phyloP scores from a whole-genome alignment of 2,888 invertebrate species.

The Abrostola tripartita region DNA sequence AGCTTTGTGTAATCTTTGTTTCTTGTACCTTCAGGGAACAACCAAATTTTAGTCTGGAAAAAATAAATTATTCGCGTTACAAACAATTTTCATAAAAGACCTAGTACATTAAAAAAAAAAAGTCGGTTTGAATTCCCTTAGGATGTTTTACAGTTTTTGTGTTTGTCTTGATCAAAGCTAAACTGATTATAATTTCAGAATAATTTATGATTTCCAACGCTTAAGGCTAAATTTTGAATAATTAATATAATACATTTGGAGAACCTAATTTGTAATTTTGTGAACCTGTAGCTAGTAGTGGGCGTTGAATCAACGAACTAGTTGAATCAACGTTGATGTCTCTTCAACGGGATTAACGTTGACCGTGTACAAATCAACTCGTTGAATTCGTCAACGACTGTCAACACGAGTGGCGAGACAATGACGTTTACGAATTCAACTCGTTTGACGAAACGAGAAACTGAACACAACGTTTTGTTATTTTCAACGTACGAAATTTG shows the following conservation, averaged over 20 bases:
- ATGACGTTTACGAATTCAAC: too few species aligned
- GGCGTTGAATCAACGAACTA: too few species aligned
- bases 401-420: too few species aligned
- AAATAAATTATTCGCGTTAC: conserved; percentile 29
- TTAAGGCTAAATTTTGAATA: background rate
- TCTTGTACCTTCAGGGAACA: conserved; percentile 92
- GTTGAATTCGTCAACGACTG: too few species aligned
- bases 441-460: too few species aligned
- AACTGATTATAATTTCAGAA: conserved; percentile 22
- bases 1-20: conserved; percentile 83
- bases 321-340: too few species aligned
- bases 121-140: conserved; percentile 74
- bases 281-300: background rate
- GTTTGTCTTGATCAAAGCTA: conserved; percentile 34
- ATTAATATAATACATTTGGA: background rate
- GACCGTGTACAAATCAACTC: too few species aligned
- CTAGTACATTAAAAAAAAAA: conserved; percentile 68
- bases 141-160: conserved; percentile 77
- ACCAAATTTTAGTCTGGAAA: conserved; percentile 89
- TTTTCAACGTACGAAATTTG: too few species aligned
- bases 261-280: background rate
- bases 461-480: too few species aligned
- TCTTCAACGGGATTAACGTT: too few species aligned
- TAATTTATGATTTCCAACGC: conserved; percentile 5
- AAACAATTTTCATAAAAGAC: conserved; percentile 18